These are phyloP conservation scores for Hepsetus odoe DNA, from an alignment of 2,113 vertebrate genomes.

Conservation along the genomic window DNA sequence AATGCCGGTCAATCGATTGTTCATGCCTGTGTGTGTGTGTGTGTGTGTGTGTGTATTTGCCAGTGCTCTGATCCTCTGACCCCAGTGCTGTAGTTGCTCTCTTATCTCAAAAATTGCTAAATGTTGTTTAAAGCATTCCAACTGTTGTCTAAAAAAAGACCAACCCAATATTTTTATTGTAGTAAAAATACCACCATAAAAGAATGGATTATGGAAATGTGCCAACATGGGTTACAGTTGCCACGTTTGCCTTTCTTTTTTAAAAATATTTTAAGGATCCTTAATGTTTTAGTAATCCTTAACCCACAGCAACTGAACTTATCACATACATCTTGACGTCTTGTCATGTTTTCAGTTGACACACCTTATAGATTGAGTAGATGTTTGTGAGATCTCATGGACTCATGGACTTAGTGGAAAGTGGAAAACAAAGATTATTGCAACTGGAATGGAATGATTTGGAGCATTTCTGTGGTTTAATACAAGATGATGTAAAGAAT, in stretches of 20 bases:
- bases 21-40: slow-evolving; percentile 27
- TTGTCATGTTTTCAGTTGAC: not conserved
- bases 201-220: not conserved
- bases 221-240: not conserved
- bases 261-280: too few species aligned
- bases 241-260: too few species aligned
- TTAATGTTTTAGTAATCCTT: too few species aligned
- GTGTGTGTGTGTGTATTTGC: not conserved
- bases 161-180: not conserved
- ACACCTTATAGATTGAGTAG: not conserved
- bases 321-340: not conserved
- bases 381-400: not conserved
- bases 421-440: not conserved
- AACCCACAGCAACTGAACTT: too few species aligned
- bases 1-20: slow-evolving; percentile 51
- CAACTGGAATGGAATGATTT: too few species aligned
- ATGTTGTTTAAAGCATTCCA: not conserved
- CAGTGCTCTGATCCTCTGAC: slow-evolving; percentile 12
- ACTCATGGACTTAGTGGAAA: not conserved
- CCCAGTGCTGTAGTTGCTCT: not conserved
- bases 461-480: too few species aligned
- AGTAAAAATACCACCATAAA: not conserved
- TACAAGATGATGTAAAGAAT: too few species aligned
- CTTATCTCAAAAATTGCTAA: not conserved
- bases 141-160: not conserved